Base-by-base conservation (phyloP, 2,888 invertebrate genomes). In the Leptinotarsa peninsularis region DNA sequence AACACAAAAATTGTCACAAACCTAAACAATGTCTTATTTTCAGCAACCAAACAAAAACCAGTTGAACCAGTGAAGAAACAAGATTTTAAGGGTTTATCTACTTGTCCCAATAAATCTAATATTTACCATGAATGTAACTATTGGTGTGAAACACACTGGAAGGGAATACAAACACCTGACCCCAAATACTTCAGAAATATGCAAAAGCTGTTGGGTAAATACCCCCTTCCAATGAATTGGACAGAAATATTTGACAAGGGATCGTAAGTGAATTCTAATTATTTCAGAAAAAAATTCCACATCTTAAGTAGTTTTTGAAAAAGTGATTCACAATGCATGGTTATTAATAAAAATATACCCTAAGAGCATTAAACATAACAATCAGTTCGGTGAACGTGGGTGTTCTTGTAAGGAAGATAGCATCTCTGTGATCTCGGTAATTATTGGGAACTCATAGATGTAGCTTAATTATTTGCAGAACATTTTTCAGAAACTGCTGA, bases 21-120 rank as follows among this genome's bases (percentile, higher is more conserved):
- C 14, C 5, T 15, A 17, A 52, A 52, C n/a, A 17, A 52, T n/a
- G 17, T 5, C 15, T 66, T 15, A 70, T 75, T 73, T 82, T 84
- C 66, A 72, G 17, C 49, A 85, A 84, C 81, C 7, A 86, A 85
- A 72, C 80, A 80, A 78, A 85, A 86, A 81, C 76, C 81, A n/a
- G 13, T 54, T 17, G 86, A 87, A 71, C 82, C 83, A 54, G 77
- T 81, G 50, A 85, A 85, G 68, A 86, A 86, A 75, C 80, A 83
- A 43, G 91, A 86, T 52, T 90, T 90, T 71, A 92, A 91, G 86
- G 93, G 93, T 0, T 92, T 92, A 80, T 91, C 91, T 82, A 95
- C 95, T 5, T 99, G 99, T 86, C 99, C 99, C 0, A 99, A 99
- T 87, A 98, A 97, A 88, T 94, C 93, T 84, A 99, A 99, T 85